These are phyloP conservation scores for Drosophila simulans DNA, from an alignment of 1,140 invertebrate genomes.

Conservation along the genomic window DNA sequence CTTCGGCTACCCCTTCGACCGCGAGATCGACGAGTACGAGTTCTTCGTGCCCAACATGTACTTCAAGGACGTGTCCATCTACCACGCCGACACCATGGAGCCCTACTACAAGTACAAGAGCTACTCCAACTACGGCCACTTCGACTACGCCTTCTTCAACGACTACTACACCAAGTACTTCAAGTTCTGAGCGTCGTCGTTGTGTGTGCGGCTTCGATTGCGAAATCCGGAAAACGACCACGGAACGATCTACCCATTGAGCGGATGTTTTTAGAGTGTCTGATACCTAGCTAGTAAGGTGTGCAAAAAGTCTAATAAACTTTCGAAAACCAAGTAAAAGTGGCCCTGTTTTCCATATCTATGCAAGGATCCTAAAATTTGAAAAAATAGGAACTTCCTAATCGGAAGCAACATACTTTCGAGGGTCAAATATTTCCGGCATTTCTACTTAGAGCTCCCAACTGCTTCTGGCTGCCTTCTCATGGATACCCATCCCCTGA, in stretches of 20 bases:
- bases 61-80: slow-evolving; percentile 80
- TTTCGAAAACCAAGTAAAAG: slow-evolving; percentile 9
- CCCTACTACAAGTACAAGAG: slow-evolving; percentile 66
- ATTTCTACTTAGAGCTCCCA: neutral
- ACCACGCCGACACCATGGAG: slow-evolving; percentile 61
- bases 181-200: slow-evolving; percentile 35
- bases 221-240: neutral
- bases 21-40: slow-evolving; percentile 13
- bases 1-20: slow-evolving; percentile 11
- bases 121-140: slow-evolving; percentile 61
- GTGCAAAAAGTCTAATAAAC: slow-evolving; percentile 63
- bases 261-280: slow-evolving; percentile 11
- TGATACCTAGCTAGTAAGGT: slow-evolving; percentile 48
- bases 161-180: slow-evolving; percentile 70
- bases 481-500: neutral
- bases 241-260: slow-evolving; percentile 26
- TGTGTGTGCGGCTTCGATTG: neutral
- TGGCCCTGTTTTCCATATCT: too few species aligned
- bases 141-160: slow-evolving; percentile 65
- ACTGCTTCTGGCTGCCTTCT: neutral
- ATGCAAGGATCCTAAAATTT: too few species aligned
- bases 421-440: neutral
- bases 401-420: neutral
- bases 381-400: neutral
- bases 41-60: slow-evolving; percentile 71